These are phyloP conservation scores for Pocillopora verrucosa DNA, from an alignment of 64 coral and sea anemone species.

Conservation along the genomic window DNA sequence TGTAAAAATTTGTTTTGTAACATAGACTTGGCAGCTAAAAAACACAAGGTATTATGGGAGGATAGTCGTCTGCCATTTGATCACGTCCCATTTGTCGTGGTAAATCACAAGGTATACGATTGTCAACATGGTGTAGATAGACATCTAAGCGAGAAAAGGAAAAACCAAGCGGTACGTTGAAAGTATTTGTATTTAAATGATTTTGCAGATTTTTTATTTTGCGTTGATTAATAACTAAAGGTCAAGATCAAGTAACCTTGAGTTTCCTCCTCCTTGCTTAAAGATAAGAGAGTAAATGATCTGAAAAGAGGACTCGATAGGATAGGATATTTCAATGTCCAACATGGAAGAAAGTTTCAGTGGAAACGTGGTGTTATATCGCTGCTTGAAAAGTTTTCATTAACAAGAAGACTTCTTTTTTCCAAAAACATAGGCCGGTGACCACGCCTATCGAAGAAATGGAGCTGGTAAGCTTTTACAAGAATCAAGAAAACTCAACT, in stretches of 20 bases:
- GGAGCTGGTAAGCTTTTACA: constrained; percentile 39
- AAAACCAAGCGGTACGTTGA: constrained; percentile 1
- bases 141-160: neutral
- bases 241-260: too few relatives aligned
- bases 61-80: neutral
- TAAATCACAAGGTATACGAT: constrained; percentile 33
- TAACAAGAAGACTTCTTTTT: neutral
- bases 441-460: constrained; percentile 46
- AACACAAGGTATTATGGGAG: constrained; percentile 31
- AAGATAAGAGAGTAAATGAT: too few relatives aligned
- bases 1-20: neutral
- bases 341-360: too few relatives aligned
- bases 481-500: constrained; percentile 45
- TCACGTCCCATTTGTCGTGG: constrained; percentile 12
- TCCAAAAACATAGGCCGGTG: neutral
- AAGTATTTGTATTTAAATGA: too few relatives aligned
- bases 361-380: too few relatives aligned
- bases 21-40: neutral
- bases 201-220: too few relatives aligned
- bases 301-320: too few relatives aligned
- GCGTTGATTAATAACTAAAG: too few relatives aligned
- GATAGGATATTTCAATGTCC: too few relatives aligned
- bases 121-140: constrained; percentile 39
- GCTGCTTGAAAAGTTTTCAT: neutral
- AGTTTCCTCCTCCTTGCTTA: too few relatives aligned